A percentile compares a stretch with the other conserved stretches of the same genome.
These are phyloP conservation scores for Chironomus riparius DNA, from an alignment of 2,888 invertebrate genomes.

Conservation along the genomic window DNA sequence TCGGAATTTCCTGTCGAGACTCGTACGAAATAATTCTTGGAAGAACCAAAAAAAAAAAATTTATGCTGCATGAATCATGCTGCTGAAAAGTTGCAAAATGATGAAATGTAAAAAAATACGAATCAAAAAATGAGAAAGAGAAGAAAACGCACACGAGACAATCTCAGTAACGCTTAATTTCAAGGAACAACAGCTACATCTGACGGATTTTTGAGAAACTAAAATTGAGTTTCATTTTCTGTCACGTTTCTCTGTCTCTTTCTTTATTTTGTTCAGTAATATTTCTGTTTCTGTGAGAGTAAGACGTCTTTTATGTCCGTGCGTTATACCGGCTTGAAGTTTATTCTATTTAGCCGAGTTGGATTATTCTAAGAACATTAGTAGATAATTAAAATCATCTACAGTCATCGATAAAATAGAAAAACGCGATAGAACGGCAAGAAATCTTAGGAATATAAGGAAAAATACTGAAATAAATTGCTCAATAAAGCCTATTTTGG, in stretches of 20 bases:
- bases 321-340: not conserved
- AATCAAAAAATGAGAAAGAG: not conserved
- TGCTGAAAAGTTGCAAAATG: no score
- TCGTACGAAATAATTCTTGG: not conserved
- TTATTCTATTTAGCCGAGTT: not conserved
- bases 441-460: not conserved
- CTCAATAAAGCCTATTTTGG: not conserved
- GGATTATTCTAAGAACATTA: not conserved
- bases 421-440: not conserved
- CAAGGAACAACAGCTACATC: not conserved
- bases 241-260: no score
- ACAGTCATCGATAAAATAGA: not conserved
- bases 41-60: not conserved
- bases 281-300: not conserved
- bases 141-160: not conserved
- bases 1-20: not conserved
- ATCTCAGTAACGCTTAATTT: not conserved
- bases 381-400: not conserved
- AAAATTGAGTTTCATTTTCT: no score
- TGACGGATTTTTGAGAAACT: not conserved
- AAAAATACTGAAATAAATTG: not conserved
- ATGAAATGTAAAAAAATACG: no score
- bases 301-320: not conserved
- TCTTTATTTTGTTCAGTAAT: not conserved
- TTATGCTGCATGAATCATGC: not conserved